Evolutionary conservation across 2,888 invertebrate genomes (phyloP), one percentile per base, ranked within the genome.

Genomic region (Drosophila monieri): DNA sequence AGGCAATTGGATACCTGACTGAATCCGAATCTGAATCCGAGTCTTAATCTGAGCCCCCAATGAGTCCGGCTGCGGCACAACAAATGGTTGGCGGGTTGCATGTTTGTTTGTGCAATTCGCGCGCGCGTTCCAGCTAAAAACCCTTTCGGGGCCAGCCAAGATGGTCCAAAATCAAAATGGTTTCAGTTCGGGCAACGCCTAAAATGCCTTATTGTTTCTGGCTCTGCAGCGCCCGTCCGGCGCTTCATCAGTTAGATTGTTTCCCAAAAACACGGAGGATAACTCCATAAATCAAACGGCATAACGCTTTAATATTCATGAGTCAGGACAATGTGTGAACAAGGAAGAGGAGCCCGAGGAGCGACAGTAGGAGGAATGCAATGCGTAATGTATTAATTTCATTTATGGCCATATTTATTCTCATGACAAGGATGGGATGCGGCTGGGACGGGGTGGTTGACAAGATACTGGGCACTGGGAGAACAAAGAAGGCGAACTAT

Each of bases 361-460:
- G 32, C 18, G 39, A 25, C 32, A 54, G 73, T 52, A 60, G 35
- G 52, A 49, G 47, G 65, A 61, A 57, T 53, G 67, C 54, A 43
- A 67, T 60, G 68, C 54, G 67, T 85, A 77, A 88, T 84, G 78
- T 88, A 88, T 88, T 88, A 85, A 89, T 88, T 89, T 86, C 88
- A 87, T 89, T 88, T 88, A 88, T 86, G 80, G 87, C 85, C 80
- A 78, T 76, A 85, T 88, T 85, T 88, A 74, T 85, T 85, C 83
- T 58, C 83, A 76, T 76, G 78, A 69, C 62, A 73, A 58, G 59
- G 56, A 55, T 39, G 56, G 43, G 27, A 35, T 35, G 35, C n/a
- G n/a, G 6, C n/a, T 35, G n/a, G 35, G 35, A 35, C 14, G 18
- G 49, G 21, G 15, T n/a, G 47, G 55, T 47, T 47, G 39, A 9